A percentile compares a stretch with the other conserved stretches of the same genome.
These are phyloP conservation scores for Eilema caniola DNA, from an alignment of 2,888 invertebrate species.

Conservation along the genomic window DNA sequence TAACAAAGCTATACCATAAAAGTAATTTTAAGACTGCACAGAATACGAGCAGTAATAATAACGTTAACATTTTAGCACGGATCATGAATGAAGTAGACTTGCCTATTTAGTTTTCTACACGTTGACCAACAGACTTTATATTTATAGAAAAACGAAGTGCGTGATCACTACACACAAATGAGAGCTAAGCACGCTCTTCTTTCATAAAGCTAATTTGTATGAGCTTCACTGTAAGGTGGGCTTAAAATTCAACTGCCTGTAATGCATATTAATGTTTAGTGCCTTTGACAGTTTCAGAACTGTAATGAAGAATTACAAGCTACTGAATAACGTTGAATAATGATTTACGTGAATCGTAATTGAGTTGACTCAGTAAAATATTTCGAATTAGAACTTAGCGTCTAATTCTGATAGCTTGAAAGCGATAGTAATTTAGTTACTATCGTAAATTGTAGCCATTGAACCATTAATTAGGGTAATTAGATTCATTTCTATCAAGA, in stretches of 20 bases:
- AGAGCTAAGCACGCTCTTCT: conserved; percentile 38
- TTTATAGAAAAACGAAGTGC: conserved; percentile 40
- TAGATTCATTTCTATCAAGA: background rate
- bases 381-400: background rate
- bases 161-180: conserved; percentile 44
- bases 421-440: background rate
- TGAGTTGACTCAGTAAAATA: background rate
- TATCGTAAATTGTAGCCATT: background rate
- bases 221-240: conserved; percentile 11
- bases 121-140: conserved; percentile 40
- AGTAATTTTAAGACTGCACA: conserved; percentile 1
- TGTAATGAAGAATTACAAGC: conserved; percentile 10
- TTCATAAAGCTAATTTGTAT: conserved; percentile 38
- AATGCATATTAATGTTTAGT: conserved; percentile 20
- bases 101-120: conserved; percentile 18
- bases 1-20: too few relatives aligned
- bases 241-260: conserved; percentile 11
- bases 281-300: conserved; percentile 12
- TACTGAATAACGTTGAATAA: background rate
- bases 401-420: background rate
- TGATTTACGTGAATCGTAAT: background rate
- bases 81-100: conserved; percentile 19
- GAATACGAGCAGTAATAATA: background rate
- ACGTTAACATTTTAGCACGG: background rate
- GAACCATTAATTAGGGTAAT: background rate